phyloP scores from a whole-genome alignment of 2,797 vertebrate genomes.

The Rhynchonycteris naso region DNA sequence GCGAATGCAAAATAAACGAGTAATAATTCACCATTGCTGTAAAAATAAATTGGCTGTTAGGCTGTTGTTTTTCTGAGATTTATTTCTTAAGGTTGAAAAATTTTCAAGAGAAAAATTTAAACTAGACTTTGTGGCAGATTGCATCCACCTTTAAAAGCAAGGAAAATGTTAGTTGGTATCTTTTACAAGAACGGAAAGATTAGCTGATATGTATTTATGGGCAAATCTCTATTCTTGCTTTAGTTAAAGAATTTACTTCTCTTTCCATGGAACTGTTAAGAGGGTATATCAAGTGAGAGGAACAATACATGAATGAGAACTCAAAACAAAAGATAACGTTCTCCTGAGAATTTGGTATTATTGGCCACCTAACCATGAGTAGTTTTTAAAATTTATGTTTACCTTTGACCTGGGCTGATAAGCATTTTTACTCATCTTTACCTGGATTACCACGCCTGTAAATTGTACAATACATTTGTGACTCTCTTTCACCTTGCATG shows the following conservation, averaged over 20 bases:
- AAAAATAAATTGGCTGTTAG: neutral
- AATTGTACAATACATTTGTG: neutral
- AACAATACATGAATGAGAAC: neutral
- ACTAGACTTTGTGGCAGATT: neutral
- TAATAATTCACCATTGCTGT: neutral
- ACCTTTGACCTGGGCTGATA: neutral
- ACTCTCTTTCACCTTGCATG: neutral
- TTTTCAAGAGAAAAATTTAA: constrained; percentile 7
- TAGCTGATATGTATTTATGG: neutral
- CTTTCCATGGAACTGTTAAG: neutral
- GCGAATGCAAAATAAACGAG: constrained; percentile 4
- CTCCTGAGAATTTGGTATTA: neutral
- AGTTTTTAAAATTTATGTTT: neutral
- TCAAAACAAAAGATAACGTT: neutral
- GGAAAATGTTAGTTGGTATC: neutral
- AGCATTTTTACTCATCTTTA: neutral
- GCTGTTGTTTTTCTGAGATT: neutral
- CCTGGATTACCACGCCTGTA: neutral
- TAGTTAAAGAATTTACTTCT: neutral
- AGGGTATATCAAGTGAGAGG: neutral
- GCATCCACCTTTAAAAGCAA: neutral
- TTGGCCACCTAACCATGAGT: neutral
- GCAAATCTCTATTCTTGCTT: neutral
- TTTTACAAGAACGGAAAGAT: constrained; percentile 34
- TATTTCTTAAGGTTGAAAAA: neutral